Conservation (phyloP, 1,140 invertebrate genomes). For the Drosophila ananassae region DNA sequence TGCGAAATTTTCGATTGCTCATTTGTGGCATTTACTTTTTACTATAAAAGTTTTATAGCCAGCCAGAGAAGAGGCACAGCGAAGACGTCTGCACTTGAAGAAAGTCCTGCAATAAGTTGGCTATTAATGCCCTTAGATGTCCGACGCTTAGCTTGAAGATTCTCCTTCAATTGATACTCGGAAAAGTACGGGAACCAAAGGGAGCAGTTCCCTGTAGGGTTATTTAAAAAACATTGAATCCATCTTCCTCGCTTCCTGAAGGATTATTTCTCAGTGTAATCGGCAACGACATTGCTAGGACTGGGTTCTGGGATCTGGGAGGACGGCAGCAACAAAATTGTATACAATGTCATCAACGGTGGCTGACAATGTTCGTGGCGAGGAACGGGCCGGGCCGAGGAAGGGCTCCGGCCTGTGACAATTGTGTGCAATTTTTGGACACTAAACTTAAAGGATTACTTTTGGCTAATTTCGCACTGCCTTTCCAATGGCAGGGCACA, state of each 20-base stretch:
- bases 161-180: too few relatives aligned
- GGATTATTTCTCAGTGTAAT: constrained; percentile 6
- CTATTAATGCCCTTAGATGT: too few relatives aligned
- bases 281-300: constrained; percentile 23
- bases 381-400: not conserved
- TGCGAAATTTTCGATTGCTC: constrained; percentile 83
- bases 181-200: too few relatives aligned
- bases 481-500: constrained; percentile 34
- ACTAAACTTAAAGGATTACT: constrained; percentile 81
- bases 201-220: too few relatives aligned
- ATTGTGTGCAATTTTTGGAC: constrained; percentile 76
- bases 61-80: constrained; percentile 22
- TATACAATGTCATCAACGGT: constrained; percentile 77
- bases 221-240: too few relatives aligned
- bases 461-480: constrained; percentile 75
- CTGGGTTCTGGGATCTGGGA: constrained; percentile 1
- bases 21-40: constrained; percentile 83
- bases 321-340: constrained; percentile 74
- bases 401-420: constrained; percentile 42
- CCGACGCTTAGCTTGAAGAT: too few relatives aligned
- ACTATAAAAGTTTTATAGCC: constrained; percentile 81
- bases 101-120: not conserved
- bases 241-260: too few relatives aligned
- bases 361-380: constrained; percentile 69
- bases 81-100: constrained; percentile 1